Evolutionary conservation across 2,888 invertebrate genomes (phyloP).

Genomic region (Mesochorus sp.): DNA sequence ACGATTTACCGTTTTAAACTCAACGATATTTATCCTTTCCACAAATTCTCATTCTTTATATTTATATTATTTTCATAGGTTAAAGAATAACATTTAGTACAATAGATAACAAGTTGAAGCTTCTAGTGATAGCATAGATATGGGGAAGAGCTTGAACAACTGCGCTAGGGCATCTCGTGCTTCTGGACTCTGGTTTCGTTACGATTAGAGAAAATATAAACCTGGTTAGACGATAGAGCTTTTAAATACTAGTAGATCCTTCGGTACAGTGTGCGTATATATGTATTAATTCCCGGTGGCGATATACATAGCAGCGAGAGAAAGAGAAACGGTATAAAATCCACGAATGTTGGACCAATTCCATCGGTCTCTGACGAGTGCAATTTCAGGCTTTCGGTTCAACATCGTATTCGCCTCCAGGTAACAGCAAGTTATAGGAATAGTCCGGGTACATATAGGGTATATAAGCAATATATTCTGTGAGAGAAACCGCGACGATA

Average conservation of each 20-base stretch:
- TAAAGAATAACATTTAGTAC: too few relatives aligned
- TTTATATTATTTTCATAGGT: background rate
- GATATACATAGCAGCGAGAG: slow-evolving; percentile 5
- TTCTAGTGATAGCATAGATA: background rate
- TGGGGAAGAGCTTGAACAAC: background rate
- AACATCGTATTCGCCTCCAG: slow-evolving; percentile 45
- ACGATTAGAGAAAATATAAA: slow-evolving; percentile 39
- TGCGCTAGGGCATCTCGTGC: slow-evolving; percentile 10
- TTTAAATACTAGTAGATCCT: slow-evolving; percentile 28
- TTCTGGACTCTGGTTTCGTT: slow-evolving; percentile 23
- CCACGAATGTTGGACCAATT: slow-evolving; percentile 13
- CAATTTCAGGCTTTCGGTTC: slow-evolving; percentile 47
- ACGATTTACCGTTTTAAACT: too few relatives aligned
- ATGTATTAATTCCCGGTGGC: slow-evolving; percentile 51
- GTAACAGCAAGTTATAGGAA: slow-evolving; percentile 62
- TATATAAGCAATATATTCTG: slow-evolving; percentile 2
- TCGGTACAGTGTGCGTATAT: background rate
- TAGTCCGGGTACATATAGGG: slow-evolving; percentile 10
- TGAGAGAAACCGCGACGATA: background rate
- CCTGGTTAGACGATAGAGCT: slow-evolving; percentile 16
- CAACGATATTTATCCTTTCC: too few relatives aligned
- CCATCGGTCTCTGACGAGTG: slow-evolving; percentile 25
- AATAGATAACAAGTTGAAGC: too few relatives aligned
- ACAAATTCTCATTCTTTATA: background rate
- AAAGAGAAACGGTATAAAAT: background rate